Conservation (phyloP, 2,113 vertebrate genomes). For the Trematocara stigmaticum region DNA sequence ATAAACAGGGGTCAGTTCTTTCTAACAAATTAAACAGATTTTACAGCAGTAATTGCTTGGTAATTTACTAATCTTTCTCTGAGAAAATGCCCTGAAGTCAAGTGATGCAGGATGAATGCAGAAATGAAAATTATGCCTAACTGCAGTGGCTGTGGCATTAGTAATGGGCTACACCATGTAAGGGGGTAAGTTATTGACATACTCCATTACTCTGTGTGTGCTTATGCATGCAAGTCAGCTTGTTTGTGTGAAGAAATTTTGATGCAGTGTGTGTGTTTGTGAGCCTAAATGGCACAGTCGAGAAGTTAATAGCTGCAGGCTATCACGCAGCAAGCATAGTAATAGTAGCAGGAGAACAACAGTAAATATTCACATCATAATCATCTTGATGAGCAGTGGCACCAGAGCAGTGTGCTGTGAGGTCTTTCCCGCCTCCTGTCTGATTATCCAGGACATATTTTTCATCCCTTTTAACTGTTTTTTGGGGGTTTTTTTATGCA, state of each 20-base stretch:
- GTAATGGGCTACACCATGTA: not conserved
- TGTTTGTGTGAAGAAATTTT: not conserved
- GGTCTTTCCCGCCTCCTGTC: not conserved
- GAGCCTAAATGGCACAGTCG: conserved; percentile 4
- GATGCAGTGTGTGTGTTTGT: not conserved
- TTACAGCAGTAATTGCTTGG: not conserved
- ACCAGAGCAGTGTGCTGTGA: conserved; percentile 8
- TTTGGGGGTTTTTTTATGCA: not conserved
- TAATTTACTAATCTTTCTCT: not conserved
- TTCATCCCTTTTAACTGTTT: not conserved
- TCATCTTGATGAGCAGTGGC: conserved; percentile 27
- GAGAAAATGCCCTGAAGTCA: not conserved
- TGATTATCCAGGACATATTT: not conserved
- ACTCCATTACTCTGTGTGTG: not conserved
- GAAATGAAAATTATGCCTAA: not conserved
- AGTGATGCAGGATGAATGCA: not conserved
- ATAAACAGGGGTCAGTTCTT: not conserved
- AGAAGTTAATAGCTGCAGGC: conserved; percentile 32
- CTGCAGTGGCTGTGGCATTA: not conserved
- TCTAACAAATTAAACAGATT: not conserved
- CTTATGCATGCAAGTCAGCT: not conserved
- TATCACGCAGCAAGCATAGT: not conserved
- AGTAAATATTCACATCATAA: conserved; percentile 42
- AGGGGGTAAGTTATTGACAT: not conserved
- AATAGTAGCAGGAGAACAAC: conserved; percentile 17